These are phyloP conservation scores for zebrafish (Danio rerio) DNA, from an alignment of 2,113 vertebrate genomes.

Conservation along the genomic window DNA sequence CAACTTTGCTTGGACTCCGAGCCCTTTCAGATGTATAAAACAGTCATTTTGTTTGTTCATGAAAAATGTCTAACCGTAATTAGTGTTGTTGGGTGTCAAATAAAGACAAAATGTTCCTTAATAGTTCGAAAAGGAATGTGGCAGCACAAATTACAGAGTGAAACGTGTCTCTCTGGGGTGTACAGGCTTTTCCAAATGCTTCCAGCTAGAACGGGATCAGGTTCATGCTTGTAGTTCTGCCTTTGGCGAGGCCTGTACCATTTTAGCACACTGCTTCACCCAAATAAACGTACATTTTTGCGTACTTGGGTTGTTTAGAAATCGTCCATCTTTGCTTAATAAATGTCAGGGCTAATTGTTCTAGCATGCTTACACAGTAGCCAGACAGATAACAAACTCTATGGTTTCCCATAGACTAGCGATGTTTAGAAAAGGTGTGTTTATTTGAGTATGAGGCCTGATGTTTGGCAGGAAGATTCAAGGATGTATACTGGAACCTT, in stretches of 20 bases:
- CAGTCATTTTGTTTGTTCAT: slow-evolving; percentile 37
- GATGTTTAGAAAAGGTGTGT: slow-evolving; percentile 34
- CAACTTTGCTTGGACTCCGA: background rate
- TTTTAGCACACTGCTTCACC: background rate
- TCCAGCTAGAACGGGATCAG: slow-evolving; percentile 58
- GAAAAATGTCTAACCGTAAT: slow-evolving; percentile 65
- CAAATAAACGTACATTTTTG: background rate
- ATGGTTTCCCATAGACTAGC: background rate
- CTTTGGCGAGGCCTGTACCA: slow-evolving; percentile 3
- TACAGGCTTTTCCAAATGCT: slow-evolving; percentile 56
- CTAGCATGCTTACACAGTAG: background rate
- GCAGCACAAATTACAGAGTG: slow-evolving; percentile 71
- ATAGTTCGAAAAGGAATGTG: slow-evolving; percentile 70
- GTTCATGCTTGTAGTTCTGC: slow-evolving; percentile 58
- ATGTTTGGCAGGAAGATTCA: background rate
- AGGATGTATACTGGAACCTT: background rate
- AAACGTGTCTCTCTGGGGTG: slow-evolving; percentile 33
- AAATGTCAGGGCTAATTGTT: background rate
- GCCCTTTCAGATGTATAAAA: background rate
- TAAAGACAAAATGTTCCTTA: slow-evolving; percentile 69
- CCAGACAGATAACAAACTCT: slow-evolving; percentile 19
- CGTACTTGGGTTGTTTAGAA: background rate
- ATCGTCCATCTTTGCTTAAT: background rate
- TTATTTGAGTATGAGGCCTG: slow-evolving; percentile 1
- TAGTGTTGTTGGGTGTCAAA: slow-evolving; percentile 67